Percentiles rank a stretch among this genome's conserved stretches.
Evolutionary conservation across 2,797 vertebrate genomes (phyloP).

Genomic region (Otus scops): DNA sequence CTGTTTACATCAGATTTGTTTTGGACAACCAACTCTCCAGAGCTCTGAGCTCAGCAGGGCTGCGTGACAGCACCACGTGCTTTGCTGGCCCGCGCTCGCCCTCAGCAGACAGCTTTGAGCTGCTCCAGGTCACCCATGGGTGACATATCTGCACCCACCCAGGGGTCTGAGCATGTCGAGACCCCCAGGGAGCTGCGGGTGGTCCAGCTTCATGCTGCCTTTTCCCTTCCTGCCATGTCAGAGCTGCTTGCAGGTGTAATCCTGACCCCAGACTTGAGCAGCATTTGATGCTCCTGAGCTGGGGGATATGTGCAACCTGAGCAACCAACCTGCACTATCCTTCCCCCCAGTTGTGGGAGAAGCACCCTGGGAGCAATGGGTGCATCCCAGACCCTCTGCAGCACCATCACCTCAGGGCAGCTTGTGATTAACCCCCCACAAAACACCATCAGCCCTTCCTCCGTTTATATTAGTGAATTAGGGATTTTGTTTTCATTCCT

Average conservation of each 20-base stretch:
- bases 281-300: accelerated
- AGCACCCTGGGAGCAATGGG: neutral
- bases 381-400: accelerated
- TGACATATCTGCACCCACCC: neutral
- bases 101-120: neutral
- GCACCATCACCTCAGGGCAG: accelerated
- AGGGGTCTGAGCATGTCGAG: accelerated
- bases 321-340: neutral
- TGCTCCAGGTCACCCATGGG: neutral
- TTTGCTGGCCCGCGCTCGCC: neutral
- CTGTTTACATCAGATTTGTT: slow-evolving; percentile 12
- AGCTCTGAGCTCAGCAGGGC: neutral
- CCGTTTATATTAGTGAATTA: neutral
- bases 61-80: neutral
- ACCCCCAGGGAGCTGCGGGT: neutral
- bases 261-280: neutral
- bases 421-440: accelerated
- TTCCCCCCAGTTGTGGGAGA: neutral
- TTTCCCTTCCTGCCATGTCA: neutral
- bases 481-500: slow-evolving; percentile 41
- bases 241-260: neutral
- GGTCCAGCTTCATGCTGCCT: neutral
- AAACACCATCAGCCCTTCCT: accelerated
- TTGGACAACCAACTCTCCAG: neutral
- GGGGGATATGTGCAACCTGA: neutral